Evolutionary conservation across 2,797 vertebrate genomes (phyloP).

Genomic region (Catostomus latipinnis): DNA sequence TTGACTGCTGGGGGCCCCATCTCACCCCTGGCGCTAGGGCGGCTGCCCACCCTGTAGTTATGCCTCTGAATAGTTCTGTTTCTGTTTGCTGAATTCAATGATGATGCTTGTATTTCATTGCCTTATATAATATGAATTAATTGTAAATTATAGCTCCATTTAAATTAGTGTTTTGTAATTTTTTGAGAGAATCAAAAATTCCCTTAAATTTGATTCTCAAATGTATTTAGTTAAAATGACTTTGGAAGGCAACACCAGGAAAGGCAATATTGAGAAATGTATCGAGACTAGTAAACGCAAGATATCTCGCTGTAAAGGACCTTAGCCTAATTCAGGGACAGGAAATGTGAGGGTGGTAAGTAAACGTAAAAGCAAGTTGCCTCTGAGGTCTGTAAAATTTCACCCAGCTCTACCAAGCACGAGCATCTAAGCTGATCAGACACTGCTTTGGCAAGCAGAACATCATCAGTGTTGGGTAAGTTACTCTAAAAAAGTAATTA

Average conservation of each 20-base stretch:
- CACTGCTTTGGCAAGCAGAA: constrained; percentile 58
- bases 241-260: not conserved
- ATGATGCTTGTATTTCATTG: not conserved
- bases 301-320: constrained; percentile 26
- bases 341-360: constrained; percentile 74
- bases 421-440: constrained; percentile 54
- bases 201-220: not conserved
- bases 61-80: not conserved
- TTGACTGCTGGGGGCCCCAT: too few species aligned
- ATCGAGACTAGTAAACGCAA: not conserved
- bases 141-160: too few species aligned
- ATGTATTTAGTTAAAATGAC: too few species aligned
- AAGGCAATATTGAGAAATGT: not conserved
- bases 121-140: too few species aligned
- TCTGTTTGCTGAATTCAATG: not conserved
- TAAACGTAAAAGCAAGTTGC: constrained; percentile 69
- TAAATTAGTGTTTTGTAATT: too few species aligned
- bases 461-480: constrained; percentile 32
- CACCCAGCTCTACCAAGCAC: constrained; percentile 51
- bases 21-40: too few species aligned
- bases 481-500: too few species aligned
- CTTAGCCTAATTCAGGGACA: constrained; percentile 54
- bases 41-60: too few species aligned
- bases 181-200: not conserved
- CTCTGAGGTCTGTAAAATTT: constrained; percentile 65